Evolutionary conservation across 2,888 invertebrate genomes (phyloP), one percentile per base, ranked within the genome.

Genomic region (Coleophora deauratella): DNA sequence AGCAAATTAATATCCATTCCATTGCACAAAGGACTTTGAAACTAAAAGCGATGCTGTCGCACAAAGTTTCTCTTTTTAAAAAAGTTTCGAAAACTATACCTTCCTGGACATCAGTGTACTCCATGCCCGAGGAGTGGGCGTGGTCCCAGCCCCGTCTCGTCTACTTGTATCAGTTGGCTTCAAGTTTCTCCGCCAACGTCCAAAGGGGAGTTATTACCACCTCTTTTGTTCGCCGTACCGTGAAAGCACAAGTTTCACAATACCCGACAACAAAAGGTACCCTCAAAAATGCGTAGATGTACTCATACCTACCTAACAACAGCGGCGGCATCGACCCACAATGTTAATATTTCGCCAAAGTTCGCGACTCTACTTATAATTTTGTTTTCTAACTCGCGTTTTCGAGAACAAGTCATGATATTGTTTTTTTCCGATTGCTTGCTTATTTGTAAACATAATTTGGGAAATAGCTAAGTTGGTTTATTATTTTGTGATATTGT

Each of bases 171-270:
- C 68, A 62, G 68, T 69, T 69, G 69, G 72, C 70, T 67, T 44
- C 38, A 28, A 35, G 35, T 35, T 60, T 21, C 31, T 11, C 3
- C n/a, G 57, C 56, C 66, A 62, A 21, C 21, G 21, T 27, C 13
- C 28, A 54, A 50, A 62, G 54, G 56, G 63, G 66, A 75, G 70
- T 70, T 78, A 75, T 77, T 77, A 72, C 74, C 65, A 61, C 49
- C 55, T 67, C 71, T 67, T 74, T 80, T 79, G 78, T 79, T 69
- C 64, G 51, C 48, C 45, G 66, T 62, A 58, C 63, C 64, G 65
- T 66, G 65, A 75, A 73, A 68, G 72, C 63, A 55, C 62, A 74
- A 79, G 69, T 78, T 79, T 74, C 62, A 65, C 62, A 61, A 62
- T 59, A 63, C 57, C 57, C 56, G 59, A 51, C 56, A 56, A 60